These are phyloP conservation scores for Orthosia gracilis DNA, from an alignment of 2,888 invertebrate genomes.

Conservation along the genomic window DNA sequence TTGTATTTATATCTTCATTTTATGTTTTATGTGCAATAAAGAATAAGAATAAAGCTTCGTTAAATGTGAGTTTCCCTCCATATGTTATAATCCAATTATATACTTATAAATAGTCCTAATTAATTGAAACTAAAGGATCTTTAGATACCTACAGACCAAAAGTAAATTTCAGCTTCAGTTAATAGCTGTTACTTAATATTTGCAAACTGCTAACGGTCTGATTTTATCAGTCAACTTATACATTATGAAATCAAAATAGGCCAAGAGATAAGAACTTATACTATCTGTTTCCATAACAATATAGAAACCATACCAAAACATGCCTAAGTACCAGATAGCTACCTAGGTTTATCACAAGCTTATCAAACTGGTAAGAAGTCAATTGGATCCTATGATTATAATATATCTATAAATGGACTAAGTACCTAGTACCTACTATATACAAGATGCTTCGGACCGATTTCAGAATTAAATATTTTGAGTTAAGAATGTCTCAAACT, in stretches of 20 bases:
- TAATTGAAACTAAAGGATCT: not conserved
- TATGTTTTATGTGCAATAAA: no score
- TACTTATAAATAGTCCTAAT: not conserved
- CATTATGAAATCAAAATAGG: slow-evolving; percentile 45
- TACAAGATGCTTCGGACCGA: not conserved
- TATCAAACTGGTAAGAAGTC: not conserved
- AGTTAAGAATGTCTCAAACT: no score
- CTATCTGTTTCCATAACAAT: slow-evolving; percentile 18
- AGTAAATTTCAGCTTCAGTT: not conserved
- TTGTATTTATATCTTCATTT: no score
- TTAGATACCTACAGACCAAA: not conserved
- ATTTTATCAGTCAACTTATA: slow-evolving; percentile 3
- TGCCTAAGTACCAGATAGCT: not conserved
- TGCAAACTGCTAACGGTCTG: not conserved
- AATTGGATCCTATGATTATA: slow-evolving; percentile 7
- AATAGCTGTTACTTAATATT: not conserved
- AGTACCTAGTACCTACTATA: not conserved
- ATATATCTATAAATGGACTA: not conserved
- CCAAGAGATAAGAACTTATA: slow-evolving; percentile 32
- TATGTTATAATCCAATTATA: not conserved
- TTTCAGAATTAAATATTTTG: no score
- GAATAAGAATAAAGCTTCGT: no score
- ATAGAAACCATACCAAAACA: slow-evolving; percentile 15
- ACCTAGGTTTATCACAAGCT: slow-evolving; percentile 10
- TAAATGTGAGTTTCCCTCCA: not conserved